phyloP scores from a whole-genome alignment of 2,888 invertebrate genomes.

The Pharmacophagus antenor region DNA sequence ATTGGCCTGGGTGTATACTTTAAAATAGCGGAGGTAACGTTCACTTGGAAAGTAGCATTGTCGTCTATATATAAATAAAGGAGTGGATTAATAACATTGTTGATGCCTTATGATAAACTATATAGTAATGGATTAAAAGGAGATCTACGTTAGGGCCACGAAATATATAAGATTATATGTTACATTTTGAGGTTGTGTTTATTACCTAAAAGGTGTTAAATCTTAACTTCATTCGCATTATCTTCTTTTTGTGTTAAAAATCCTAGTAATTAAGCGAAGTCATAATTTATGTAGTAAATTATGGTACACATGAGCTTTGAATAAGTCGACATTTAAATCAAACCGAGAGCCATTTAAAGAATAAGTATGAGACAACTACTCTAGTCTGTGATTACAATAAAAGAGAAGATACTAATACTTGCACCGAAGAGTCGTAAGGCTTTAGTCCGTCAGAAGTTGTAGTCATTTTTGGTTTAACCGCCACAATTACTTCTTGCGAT shows the following conservation, averaged over 20 bases:
- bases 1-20: constrained; percentile 86
- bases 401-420: constrained; percentile 26
- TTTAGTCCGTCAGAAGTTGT: constrained; percentile 84
- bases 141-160: not conserved
- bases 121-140: not conserved
- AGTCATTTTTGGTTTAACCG: constrained; percentile 88
- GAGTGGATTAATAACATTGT: constrained; percentile 1
- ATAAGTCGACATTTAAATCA: no score
- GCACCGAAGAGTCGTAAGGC: constrained; percentile 82
- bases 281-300: no score
- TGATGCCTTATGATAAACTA: not conserved
- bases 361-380: no score
- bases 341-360: no score
- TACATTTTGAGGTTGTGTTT: not conserved
- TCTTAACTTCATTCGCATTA: no score
- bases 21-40: constrained; percentile 83
- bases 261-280: no score
- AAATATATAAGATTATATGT: not conserved
- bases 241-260: no score
- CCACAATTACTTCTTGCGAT: constrained; percentile 85
- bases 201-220: no score
- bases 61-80: constrained; percentile 64
- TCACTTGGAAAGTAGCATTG: constrained; percentile 86
- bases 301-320: no score
- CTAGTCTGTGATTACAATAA: no score